Base-by-base conservation (phyloP, 2,888 invertebrate species). In the Empis livida region DNA sequence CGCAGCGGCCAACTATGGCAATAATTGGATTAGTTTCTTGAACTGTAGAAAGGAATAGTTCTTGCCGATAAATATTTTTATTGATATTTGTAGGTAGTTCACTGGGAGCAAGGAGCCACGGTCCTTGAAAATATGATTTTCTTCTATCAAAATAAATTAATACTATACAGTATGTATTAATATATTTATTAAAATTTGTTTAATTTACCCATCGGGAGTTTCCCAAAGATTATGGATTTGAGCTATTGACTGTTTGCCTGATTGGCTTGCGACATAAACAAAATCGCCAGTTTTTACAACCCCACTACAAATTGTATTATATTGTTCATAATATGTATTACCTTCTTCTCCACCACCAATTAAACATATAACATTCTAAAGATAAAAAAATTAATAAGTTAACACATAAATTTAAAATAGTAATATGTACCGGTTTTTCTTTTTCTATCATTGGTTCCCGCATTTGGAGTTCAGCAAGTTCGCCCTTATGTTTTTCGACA, bases 211-310 rank as follows among this genome's bases (percentile, higher is more conserved):
- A 27, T 49, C 50, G 64, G 82, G 80, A 41, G 89, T 88, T 60
- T 88, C 88, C 95, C 95, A 97, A 63, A 97, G 87, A 49, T 84
- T 83, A 64, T 96, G 93, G 54, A 97, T 85, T 65, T 95, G 87
- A 11, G 92, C 88, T 51, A 97, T 85, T 59, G 91, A 80, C 64
- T 94, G 93, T 66, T 87, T 82, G 43, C 90, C 90, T 14, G 86
- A 86, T 59, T 90, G 88, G 1, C 88, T 89, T 49, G 90, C 90
- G 13, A 96, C 91, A 62, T 95, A 94, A 40, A 97, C 95, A 66
- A 84, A 93, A 70, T 99, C 96, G 1, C 97, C 92, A 1, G 84
- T 84, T 72, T 89, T 87, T 44, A 90, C 80, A 0, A 85, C 79
- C 3, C 90, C 89, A 42, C 83, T 82, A 58, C 84, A 85, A 20